Conservation (phyloP, 2,888 invertebrate species). For the Lymantria dispar region DNA sequence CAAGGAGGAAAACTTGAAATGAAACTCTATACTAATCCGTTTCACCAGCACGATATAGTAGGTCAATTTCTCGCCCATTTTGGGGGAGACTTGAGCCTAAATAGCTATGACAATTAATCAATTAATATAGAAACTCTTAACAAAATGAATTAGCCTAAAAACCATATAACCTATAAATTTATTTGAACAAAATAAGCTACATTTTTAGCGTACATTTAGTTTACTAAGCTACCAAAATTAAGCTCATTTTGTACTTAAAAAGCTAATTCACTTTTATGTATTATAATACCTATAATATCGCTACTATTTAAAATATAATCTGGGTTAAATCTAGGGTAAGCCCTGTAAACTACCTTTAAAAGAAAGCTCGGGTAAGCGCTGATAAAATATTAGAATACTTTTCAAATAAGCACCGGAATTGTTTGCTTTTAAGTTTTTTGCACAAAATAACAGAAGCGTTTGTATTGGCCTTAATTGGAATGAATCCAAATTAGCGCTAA, state of each 20-base stretch:
- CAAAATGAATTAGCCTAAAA: too few relatives aligned
- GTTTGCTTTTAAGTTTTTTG: conserved; percentile 10
- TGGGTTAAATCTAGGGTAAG: too few relatives aligned
- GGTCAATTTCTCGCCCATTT: too few relatives aligned
- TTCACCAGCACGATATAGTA: too few relatives aligned
- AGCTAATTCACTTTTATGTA: background rate
- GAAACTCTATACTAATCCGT: too few relatives aligned
- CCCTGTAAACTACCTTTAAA: too few relatives aligned
- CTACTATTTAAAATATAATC: background rate
- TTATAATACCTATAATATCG: background rate
- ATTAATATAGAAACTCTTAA: too few relatives aligned
- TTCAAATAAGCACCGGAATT: conserved; percentile 13
- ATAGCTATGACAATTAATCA: too few relatives aligned
- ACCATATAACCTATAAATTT: too few relatives aligned
- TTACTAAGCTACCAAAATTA: background rate
- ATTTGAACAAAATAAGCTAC: too few relatives aligned
- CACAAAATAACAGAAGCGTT: conserved; percentile 6
- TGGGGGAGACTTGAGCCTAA: too few relatives aligned
- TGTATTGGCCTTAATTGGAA: conserved; percentile 31
- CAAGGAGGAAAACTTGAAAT: too few relatives aligned
- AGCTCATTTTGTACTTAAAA: background rate
- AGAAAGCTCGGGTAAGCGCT: conserved; percentile 3
- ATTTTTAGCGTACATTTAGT: background rate
- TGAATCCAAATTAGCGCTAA: conserved; percentile 32
- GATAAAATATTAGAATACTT: conserved; percentile 9